phyloP scores from a whole-genome alignment of 2,797 vertebrate genomes.

The Mormyrus hasselquistii region DNA sequence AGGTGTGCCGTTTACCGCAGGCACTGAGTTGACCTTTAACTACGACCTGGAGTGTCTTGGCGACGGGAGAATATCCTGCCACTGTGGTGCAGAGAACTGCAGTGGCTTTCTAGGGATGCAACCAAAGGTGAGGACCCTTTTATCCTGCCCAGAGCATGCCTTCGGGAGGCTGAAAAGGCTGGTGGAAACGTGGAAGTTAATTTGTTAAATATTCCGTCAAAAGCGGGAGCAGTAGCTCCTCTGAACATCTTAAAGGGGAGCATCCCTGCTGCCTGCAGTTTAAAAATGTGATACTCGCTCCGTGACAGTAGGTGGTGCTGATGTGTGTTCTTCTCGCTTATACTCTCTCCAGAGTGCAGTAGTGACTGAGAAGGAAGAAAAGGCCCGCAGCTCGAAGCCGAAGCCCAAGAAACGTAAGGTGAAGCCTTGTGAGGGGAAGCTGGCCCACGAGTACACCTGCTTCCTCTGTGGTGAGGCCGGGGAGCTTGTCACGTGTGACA shows the following conservation, averaged over 20 bases:
- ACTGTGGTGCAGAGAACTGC: slow-evolving; percentile 92
- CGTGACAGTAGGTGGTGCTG: neutral
- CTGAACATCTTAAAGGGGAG: neutral
- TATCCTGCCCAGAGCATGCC: neutral
- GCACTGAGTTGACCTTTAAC: slow-evolving; percentile 91
- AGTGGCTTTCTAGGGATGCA: slow-evolving; percentile 93
- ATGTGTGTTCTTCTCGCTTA: neutral
- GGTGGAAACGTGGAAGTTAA: neutral
- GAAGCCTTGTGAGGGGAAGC: slow-evolving; percentile 75
- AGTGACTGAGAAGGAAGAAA: slow-evolving; percentile 81
- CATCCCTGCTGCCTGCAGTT: neutral
- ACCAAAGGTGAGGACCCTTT: slow-evolving; percentile 71
- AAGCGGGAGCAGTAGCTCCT: neutral
- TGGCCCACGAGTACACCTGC: slow-evolving; percentile 87
- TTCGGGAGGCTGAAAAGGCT: neutral
- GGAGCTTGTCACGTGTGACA: slow-evolving; percentile 96
- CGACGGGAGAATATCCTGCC: slow-evolving; percentile 84
- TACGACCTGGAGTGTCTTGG: slow-evolving; percentile 96
- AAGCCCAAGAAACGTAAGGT: slow-evolving; percentile 88
- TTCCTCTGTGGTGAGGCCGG: slow-evolving; percentile 91
- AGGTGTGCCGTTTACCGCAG: slow-evolving; percentile 48
- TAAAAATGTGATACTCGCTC: neutral
- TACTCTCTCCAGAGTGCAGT: slow-evolving; percentile 50
- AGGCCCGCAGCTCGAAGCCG: slow-evolving; percentile 87
- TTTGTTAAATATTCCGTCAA: neutral